A percentile compares a stretch with the other conserved stretches of the same genome.
These are phyloP conservation scores for Pseudanteris insignis DNA, from an alignment of 2,888 invertebrate genomes.

Conservation along the genomic window DNA sequence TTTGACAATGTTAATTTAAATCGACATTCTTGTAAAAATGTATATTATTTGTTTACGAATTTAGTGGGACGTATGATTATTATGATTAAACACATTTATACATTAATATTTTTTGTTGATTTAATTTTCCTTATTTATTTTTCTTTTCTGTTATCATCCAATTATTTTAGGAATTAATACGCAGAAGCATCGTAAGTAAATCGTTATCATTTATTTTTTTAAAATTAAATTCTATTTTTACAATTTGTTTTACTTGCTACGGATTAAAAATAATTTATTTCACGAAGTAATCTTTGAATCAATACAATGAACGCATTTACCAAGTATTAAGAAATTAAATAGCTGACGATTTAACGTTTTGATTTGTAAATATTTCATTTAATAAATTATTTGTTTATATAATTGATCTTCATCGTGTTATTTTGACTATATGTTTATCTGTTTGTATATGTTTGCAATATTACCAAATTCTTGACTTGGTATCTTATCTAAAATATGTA, in stretches of 20 bases:
- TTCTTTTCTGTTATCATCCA: neutral
- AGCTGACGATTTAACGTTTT: too few species aligned
- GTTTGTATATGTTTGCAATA: too few species aligned
- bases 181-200: too few species aligned
- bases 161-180: too few species aligned
- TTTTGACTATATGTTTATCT: slow-evolving; percentile 17
- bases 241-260: slow-evolving; percentile 13
- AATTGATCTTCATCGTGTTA: slow-evolving; percentile 28
- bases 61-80: slow-evolving; percentile 30
- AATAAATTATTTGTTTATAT: slow-evolving; percentile 37
- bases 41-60: slow-evolving; percentile 33
- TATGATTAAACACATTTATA: slow-evolving; percentile 31
- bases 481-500: too few species aligned
- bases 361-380: slow-evolving; percentile 29
- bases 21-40: slow-evolving; percentile 34
- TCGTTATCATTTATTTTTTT: too few species aligned
- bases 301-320: slow-evolving; percentile 2
- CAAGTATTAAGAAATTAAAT: neutral
- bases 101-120: slow-evolving; percentile 3
- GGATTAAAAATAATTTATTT: slow-evolving; percentile 2
- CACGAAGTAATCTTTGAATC: neutral
- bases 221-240: too few species aligned
- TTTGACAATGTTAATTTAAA: slow-evolving; percentile 25
- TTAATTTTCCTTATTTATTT: slow-evolving; percentile 18
- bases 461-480: too few species aligned